These are phyloP conservation scores for Characodon lateralis DNA, from an alignment of 2,797 vertebrate species.

Conservation along the genomic window DNA sequence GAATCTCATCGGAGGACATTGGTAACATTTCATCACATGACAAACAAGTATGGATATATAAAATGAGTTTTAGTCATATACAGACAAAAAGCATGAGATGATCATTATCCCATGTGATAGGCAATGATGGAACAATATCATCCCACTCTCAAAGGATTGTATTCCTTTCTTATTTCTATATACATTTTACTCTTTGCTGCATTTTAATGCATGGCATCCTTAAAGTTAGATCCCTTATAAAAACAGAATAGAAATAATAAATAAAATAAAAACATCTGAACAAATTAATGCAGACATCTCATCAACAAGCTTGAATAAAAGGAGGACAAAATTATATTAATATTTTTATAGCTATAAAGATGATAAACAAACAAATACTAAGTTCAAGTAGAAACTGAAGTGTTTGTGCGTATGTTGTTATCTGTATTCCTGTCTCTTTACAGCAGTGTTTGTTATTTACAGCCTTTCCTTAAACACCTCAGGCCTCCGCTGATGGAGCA, in stretches of 20 bases:
- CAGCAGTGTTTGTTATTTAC: constrained; percentile 48
- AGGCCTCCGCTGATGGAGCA: neutral
- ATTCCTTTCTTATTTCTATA: constrained; percentile 36
- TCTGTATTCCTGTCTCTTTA: constrained; percentile 63
- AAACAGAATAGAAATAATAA: constrained; percentile 28
- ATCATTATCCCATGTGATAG: constrained; percentile 30
- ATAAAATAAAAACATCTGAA: constrained; percentile 20
- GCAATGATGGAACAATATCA: constrained; percentile 28
- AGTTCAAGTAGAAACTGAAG: constrained; percentile 33
- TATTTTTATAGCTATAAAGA: constrained; percentile 32
- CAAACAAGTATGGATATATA: constrained; percentile 58
- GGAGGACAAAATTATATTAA: constrained; percentile 40
- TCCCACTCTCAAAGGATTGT: constrained; percentile 20
- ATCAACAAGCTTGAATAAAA: constrained; percentile 32
- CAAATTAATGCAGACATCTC: constrained; percentile 27
- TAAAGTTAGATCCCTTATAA: constrained; percentile 18
- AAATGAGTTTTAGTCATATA: constrained; percentile 42
- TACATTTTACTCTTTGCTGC: constrained; percentile 21
- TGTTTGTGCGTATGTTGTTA: constrained; percentile 36
- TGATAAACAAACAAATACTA: constrained; percentile 27
- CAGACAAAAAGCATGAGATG: constrained; percentile 49
- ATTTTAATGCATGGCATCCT: constrained; percentile 24
- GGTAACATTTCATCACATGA: constrained; percentile 50
- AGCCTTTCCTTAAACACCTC: neutral
- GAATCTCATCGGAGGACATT: constrained; percentile 44